A percentile compares a stretch with the other conserved stretches of the same genome.
Conservation (phyloP, 2,113 vertebrate species). For the Osmerus mordax region DNA sequence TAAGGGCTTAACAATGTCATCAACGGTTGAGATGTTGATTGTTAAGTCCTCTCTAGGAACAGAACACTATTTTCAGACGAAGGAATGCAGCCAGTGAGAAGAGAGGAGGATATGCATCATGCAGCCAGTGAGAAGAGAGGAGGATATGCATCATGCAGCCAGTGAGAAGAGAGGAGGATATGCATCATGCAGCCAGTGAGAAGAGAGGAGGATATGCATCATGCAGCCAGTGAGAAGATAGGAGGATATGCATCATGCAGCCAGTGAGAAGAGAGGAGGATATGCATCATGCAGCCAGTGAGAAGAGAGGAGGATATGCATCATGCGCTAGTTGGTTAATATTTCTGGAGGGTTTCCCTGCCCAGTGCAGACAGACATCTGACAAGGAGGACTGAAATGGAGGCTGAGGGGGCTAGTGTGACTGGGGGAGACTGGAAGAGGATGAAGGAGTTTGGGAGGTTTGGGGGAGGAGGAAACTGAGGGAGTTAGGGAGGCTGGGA, state of each 20-base stretch:
- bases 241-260: background rate
- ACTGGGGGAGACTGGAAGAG: no score
- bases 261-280: background rate
- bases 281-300: background rate
- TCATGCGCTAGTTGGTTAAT: background rate
- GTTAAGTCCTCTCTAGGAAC: background rate
- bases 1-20: no score
- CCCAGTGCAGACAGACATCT: conserved; percentile 71
- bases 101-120: background rate
- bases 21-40: no score
- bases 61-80: background rate
- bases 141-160: background rate
- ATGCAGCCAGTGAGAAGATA: background rate
- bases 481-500: no score
- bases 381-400: conserved; percentile 77
- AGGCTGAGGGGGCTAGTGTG: no score
- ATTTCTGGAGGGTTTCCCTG: background rate
- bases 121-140: background rate
- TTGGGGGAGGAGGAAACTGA: no score
- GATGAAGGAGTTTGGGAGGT: no score
- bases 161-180: background rate
- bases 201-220: background rate
- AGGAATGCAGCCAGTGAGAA: background rate
- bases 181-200: background rate
- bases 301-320: background rate